Percentiles rank a stretch among this genome's conserved stretches.
Evolutionary conservation across 2,888 invertebrate genomes (phyloP).

Genomic region (Papilio protenor): DNA sequence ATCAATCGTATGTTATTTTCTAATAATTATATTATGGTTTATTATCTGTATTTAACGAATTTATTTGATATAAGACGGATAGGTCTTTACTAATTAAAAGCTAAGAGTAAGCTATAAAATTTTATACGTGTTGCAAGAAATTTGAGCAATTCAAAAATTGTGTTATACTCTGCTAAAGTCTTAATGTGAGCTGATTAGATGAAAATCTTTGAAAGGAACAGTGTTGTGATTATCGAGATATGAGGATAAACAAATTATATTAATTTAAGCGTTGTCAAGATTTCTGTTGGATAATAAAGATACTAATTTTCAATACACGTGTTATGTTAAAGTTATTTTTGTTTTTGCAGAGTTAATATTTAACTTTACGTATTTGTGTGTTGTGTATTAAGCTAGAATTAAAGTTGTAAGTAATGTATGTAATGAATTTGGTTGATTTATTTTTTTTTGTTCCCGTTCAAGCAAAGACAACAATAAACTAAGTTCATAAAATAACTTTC

Average conservation of each 20-base stretch:
- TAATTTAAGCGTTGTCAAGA: constrained; percentile 9
- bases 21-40: neutral
- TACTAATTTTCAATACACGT: neutral
- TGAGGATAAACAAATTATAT: neutral
- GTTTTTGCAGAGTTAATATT: neutral
- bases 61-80: neutral
- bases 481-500: neutral
- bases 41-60: neutral
- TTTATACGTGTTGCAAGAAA: neutral
- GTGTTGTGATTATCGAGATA: constrained; percentile 3
- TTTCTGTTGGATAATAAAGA: neutral
- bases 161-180: neutral
- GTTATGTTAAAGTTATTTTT: neutral
- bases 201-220: neutral
- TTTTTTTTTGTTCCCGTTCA: neutral
- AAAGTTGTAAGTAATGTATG: neutral
- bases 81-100: neutral
- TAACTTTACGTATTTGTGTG: neutral
- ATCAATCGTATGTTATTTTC: no score
- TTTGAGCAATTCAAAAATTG: neutral
- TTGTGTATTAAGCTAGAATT: neutral
- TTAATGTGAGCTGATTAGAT: constrained; percentile 6
- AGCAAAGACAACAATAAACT: constrained; percentile 2
- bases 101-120: neutral
- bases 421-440: neutral